phyloP scores from a whole-genome alignment of 2,888 invertebrate species.

The Rhamnusium bicolor region DNA sequence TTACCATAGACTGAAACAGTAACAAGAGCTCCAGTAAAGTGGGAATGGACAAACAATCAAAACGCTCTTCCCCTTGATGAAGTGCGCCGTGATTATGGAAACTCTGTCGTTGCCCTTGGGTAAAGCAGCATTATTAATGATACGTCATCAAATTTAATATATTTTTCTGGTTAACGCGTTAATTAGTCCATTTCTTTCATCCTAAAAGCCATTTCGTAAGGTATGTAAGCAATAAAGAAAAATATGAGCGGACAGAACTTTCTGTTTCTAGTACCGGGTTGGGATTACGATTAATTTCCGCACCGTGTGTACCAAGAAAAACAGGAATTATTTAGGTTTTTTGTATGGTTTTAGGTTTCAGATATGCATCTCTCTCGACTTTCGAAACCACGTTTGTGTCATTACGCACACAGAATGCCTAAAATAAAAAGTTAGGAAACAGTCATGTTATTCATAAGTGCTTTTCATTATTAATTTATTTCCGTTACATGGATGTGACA shows the following conservation, averaged over 20 bases:
- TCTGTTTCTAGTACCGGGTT: not conserved
- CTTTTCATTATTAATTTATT: too few relatives aligned
- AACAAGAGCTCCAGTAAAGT: not conserved
- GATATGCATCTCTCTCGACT: too few relatives aligned
- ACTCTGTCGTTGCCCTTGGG: not conserved
- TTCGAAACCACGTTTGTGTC: too few relatives aligned
- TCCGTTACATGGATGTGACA: too few relatives aligned
- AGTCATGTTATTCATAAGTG: too few relatives aligned
- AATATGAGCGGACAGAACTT: not conserved
- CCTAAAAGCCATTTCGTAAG: not conserved
- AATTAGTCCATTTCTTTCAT: not conserved
- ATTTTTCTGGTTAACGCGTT: constrained; percentile 8
- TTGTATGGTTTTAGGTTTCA: too few relatives aligned
- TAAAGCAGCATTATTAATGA: constrained; percentile 5
- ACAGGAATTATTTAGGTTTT: too few relatives aligned
- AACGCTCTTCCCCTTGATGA: constrained; percentile 5
- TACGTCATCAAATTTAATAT: not conserved
- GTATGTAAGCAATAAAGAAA: not conserved
- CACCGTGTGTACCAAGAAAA: too few relatives aligned
- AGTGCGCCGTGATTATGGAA: not conserved
- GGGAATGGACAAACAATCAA: not conserved
- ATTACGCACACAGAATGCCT: too few relatives aligned
- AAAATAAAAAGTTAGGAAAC: too few relatives aligned
- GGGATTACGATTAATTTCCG: not conserved
- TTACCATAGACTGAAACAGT: not conserved